Percentiles rank a stretch among this genome's conserved stretches.
Conservation (phyloP, 2,797 vertebrate genomes). For the Alauda arvensis region DNA sequence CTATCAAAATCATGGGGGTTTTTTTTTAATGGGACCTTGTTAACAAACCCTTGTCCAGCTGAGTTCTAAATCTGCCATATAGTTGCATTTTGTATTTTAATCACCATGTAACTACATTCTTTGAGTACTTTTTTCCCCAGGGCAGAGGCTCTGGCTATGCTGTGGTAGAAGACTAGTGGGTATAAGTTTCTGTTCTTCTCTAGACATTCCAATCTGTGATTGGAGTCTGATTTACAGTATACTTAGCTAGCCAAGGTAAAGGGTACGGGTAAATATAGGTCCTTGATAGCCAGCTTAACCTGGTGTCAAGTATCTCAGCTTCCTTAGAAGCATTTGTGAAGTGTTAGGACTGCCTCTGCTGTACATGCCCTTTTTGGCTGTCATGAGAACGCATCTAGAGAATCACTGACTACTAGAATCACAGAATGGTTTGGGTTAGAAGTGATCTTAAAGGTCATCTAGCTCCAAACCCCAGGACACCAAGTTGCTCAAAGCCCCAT, state of each 20-base stretch:
- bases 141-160: not conserved
- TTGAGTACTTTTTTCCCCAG: not conserved
- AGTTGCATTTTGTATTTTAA: not conserved
- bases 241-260: not conserved
- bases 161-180: not conserved
- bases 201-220: not conserved
- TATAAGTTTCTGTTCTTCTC: not conserved
- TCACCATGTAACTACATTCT: not conserved
- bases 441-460: not conserved
- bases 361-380: accelerated
- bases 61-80: not conserved
- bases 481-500: not conserved
- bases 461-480: not conserved
- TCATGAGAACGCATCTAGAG: not conserved
- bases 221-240: not conserved
- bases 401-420: not conserved
- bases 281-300: not conserved
- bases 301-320: not conserved
- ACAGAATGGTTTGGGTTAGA: not conserved
- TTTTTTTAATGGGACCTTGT: not conserved
- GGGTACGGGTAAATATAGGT: not conserved
- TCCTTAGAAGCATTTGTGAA: not conserved
- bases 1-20: not conserved
- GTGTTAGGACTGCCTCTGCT: not conserved
- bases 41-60: not conserved